Percentiles rank a stretch among this genome's conserved stretches.
Evolutionary conservation across 2,113 vertebrate species (phyloP).

Genomic region (Indri indri): DNA sequence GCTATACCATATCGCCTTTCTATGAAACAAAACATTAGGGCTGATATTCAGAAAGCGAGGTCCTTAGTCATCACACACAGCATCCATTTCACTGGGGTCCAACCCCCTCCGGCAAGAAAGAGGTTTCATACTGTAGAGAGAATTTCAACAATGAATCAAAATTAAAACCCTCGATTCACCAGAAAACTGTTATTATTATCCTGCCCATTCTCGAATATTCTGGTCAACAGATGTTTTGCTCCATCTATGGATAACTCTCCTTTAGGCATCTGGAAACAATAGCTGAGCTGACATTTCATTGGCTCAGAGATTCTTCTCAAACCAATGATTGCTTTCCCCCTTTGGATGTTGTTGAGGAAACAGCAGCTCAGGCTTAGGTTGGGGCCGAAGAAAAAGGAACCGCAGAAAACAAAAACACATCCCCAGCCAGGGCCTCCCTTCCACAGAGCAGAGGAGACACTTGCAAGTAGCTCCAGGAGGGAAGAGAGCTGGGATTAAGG

Average conservation of each 20-base stretch:
- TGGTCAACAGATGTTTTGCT: constrained; percentile 48
- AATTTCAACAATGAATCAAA: constrained; percentile 55
- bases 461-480: background rate
- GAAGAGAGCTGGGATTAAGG: background rate
- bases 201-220: constrained; percentile 53
- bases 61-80: constrained; percentile 32
- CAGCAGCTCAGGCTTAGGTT: constrained; percentile 57
- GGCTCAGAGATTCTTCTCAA: constrained; percentile 66
- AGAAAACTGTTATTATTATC: constrained; percentile 30
- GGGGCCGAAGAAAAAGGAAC: constrained; percentile 41
- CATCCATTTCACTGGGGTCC: constrained; percentile 8
- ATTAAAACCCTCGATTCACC: constrained; percentile 19
- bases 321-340: constrained; percentile 60
- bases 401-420: constrained; percentile 37
- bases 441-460: background rate
- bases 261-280: constrained; percentile 68
- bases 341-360: constrained; percentile 69
- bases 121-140: background rate
- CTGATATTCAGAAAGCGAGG: constrained; percentile 46
- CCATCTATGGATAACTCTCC: constrained; percentile 60
- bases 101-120: constrained; percentile 33
- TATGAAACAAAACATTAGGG: background rate
- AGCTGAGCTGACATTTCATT: constrained; percentile 65
- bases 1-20: background rate
- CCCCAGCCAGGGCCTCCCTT: background rate